Percentiles rank a stretch among this genome's conserved stretches.
Conservation (phyloP, 2,113 vertebrate genomes). For the Sisor rabdophorus region DNA sequence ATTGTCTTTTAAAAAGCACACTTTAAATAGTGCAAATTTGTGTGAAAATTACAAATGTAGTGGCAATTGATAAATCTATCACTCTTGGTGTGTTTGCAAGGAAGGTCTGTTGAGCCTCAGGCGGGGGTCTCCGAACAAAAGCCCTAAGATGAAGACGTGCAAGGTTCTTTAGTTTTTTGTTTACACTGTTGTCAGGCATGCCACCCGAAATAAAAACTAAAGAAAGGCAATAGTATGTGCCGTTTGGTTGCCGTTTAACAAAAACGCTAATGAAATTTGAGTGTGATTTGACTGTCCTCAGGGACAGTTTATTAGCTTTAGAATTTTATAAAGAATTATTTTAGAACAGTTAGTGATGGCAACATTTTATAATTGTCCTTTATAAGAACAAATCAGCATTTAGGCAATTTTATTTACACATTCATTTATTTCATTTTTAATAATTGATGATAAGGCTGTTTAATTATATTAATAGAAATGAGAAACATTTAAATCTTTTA, state of each 20-base stretch:
- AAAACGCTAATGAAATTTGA: neutral
- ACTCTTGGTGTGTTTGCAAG: constrained; percentile 25
- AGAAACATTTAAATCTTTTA: too few species aligned
- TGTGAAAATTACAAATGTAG: constrained; percentile 37
- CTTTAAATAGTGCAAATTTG: neutral
- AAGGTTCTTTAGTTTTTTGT: neutral
- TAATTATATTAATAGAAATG: neutral
- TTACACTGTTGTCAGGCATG: constrained; percentile 18
- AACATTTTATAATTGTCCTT: neutral
- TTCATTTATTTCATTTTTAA: neutral
- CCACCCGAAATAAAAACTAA: neutral
- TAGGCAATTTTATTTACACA: neutral
- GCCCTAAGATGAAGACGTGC: constrained; percentile 31
- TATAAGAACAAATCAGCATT: neutral
- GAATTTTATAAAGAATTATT: too few species aligned
- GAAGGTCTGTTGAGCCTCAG: constrained; percentile 29
- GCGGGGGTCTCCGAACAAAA: constrained; percentile 25
- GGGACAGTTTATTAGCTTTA: too few species aligned
- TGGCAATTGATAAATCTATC: constrained; percentile 35
- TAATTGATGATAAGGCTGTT: neutral
- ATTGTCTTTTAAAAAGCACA: neutral
- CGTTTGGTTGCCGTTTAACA: neutral
- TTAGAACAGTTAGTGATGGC: neutral
- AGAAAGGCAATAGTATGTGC: too few species aligned
- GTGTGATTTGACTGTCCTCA: neutral